Evolutionary conservation across 2,797 vertebrate genomes (phyloP).

Genomic region (Harpagifer antarcticus): DNA sequence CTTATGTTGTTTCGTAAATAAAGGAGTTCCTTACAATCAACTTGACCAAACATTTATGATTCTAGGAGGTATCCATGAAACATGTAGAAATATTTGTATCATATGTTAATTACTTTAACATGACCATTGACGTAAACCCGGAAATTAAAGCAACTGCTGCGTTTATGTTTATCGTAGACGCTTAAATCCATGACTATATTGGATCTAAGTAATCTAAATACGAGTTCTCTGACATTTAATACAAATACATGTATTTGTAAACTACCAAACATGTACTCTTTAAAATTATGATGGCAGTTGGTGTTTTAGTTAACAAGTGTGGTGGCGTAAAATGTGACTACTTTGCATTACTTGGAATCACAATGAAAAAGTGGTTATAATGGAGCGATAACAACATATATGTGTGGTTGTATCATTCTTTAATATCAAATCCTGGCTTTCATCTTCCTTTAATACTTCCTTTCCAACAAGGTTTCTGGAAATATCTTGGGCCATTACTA

Average conservation of each 20-base stretch:
- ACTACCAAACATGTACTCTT: rapidly evolving
- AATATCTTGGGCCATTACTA: not conserved
- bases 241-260: rapidly evolving
- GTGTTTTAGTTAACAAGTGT: not conserved
- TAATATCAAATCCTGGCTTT: rapidly evolving
- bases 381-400: not conserved
- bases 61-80: not conserved
- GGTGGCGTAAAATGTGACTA: rapidly evolving
- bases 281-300: rapidly evolving
- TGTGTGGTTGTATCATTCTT: not conserved
- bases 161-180: constrained; percentile 46
- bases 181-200: rapidly evolving
- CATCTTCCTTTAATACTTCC: rapidly evolving
- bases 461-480: rapidly evolving
- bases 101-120: constrained; percentile 5
- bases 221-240: not conserved
- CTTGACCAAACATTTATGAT: not conserved
- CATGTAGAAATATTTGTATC: not conserved
- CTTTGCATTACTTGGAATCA: rapidly evolving
- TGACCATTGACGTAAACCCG: constrained; percentile 48
- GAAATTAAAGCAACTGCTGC: constrained; percentile 46
- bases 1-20: not conserved
- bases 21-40: not conserved
- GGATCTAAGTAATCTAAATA: not conserved
- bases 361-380: not conserved